Conservation (phyloP, 2,113 vertebrate genomes). For the Poicephalus gulielmi region DNA sequence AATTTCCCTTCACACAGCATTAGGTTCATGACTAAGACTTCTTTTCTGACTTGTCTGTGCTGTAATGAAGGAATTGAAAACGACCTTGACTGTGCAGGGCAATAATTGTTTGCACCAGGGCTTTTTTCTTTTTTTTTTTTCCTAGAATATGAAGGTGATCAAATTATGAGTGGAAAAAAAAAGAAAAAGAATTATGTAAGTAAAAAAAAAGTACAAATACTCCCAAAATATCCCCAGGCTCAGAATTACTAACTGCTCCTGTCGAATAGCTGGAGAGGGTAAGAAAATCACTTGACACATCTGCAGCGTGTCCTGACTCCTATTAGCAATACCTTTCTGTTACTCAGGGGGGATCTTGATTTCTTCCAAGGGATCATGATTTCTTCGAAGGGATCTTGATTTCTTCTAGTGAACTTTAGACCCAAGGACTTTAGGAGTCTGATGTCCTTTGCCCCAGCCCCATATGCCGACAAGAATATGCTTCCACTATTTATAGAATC, state of each 20-base stretch:
- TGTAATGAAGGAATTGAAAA: conserved; percentile 36
- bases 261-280: not conserved
- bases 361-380: not conserved
- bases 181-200: not conserved
- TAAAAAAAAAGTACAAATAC: not conserved
- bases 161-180: not conserved
- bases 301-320: not conserved
- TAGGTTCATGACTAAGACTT: not conserved
- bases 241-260: not conserved
- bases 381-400: not conserved
- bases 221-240: not conserved
- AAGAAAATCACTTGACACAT: not conserved
- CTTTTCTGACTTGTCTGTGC: not conserved
- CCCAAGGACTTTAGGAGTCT: not conserved
- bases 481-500: not conserved
- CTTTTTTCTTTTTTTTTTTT: not conserved
- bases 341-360: not conserved
- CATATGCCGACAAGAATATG: not conserved
- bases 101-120: not conserved
- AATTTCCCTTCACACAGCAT: not conserved
- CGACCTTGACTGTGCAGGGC: not conserved
- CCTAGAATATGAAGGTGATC: not conserved
- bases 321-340: not conserved
- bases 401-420: not conserved
- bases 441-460: not conserved